Conservation (phyloP, 1,140 invertebrate species). For the Mamestra configurata region DNA sequence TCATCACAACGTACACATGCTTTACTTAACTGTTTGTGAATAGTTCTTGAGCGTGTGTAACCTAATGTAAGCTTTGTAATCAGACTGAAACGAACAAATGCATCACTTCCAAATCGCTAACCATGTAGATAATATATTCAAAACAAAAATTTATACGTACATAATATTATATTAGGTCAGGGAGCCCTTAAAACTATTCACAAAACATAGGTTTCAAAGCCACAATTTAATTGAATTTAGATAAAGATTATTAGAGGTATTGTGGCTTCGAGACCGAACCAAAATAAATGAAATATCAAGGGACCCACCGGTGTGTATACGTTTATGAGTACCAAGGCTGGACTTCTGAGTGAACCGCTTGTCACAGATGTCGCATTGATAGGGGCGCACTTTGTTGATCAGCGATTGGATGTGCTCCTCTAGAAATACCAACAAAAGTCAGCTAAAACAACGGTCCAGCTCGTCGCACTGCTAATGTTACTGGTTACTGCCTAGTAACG, state of each 20-base stretch:
- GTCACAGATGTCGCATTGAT: constrained; percentile 93
- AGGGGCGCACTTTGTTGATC: constrained; percentile 91
- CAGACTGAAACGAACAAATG: constrained; percentile 55
- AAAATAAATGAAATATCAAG: constrained; percentile 84
- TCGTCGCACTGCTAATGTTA: constrained; percentile 65
- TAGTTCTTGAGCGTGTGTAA: constrained; percentile 88
- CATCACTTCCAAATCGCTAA: constrained; percentile 66
- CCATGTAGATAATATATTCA: constrained; percentile 50
- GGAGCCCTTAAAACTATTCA: constrained; percentile 88
- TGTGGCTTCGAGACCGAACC: constrained; percentile 83
- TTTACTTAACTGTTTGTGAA: constrained; percentile 87
- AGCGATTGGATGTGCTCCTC: constrained; percentile 89
- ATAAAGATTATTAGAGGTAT: constrained; percentile 51
- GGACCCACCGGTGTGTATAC: constrained; percentile 93
- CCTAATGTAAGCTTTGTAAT: constrained; percentile 64
- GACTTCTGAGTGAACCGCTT: constrained; percentile 94
- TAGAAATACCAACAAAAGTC: constrained; percentile 87
- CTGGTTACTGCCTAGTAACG: constrained; percentile 80
- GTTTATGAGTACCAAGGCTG: constrained; percentile 94
- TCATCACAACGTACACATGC: constrained; percentile 87
- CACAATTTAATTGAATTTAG: constrained; percentile 71
- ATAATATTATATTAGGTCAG: constrained; percentile 62
- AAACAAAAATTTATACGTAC: constrained; percentile 58
- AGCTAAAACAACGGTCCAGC: constrained; percentile 80
- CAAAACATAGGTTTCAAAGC: constrained; percentile 84